Evolutionary conservation across 2,888 invertebrate species (phyloP).

Genomic region (Dryobotodes eremita): DNA sequence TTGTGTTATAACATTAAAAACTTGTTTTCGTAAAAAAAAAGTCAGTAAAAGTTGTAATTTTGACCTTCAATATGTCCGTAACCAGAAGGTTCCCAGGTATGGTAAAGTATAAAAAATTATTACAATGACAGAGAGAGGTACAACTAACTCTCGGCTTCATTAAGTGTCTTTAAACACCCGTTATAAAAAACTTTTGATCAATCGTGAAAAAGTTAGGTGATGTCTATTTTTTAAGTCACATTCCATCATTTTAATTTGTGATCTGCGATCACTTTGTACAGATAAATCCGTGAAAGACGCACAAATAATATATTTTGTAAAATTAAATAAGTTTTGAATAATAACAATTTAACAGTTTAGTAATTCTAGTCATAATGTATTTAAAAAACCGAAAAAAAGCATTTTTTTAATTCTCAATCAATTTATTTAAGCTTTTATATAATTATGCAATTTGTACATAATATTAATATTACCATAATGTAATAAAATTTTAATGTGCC

Average conservation of each 20-base stretch:
- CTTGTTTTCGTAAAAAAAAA: too few species aligned
- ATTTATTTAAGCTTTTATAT: slow-evolving; percentile 54
- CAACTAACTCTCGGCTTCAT: too few species aligned
- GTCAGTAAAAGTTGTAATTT: too few species aligned
- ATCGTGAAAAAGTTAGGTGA: background rate
- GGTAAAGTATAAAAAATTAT: too few species aligned
- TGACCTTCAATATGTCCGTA: too few species aligned
- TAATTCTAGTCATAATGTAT: slow-evolving; percentile 66
- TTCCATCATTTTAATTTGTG: slow-evolving; percentile 4
- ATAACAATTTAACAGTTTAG: slow-evolving; percentile 34
- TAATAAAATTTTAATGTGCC: background rate
- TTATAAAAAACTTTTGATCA: background rate
- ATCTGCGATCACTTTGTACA: background rate
- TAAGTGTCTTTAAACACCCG: too few species aligned
- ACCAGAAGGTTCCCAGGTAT: too few species aligned
- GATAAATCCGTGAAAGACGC: too few species aligned
- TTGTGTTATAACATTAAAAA: too few species aligned
- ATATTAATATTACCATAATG: slow-evolving; percentile 64
- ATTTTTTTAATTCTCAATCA: slow-evolving; percentile 40
- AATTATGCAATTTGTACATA: slow-evolving; percentile 77
- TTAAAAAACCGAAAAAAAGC: slow-evolving; percentile 2
- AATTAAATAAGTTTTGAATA: background rate
- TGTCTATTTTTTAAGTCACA: slow-evolving; percentile 11
- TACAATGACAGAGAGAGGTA: too few species aligned
- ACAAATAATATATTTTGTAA: background rate